Conservation (phyloP, 2,113 vertebrate species). For the Leuciscus idus region DNA sequence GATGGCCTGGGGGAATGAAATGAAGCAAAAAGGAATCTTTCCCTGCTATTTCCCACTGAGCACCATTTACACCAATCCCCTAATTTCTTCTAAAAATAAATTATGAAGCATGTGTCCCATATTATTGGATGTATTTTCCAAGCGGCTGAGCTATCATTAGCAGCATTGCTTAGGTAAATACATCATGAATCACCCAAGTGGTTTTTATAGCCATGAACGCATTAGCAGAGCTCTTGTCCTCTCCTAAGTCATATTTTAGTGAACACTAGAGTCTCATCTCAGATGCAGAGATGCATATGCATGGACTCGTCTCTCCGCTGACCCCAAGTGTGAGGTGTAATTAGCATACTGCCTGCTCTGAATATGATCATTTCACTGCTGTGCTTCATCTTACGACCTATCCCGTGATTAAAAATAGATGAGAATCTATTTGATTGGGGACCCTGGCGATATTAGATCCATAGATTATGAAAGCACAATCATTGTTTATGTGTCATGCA, state of each 20-base stretch:
- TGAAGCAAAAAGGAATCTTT: neutral
- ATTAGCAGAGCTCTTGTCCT: neutral
- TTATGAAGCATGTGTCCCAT: neutral
- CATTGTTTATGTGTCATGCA: neutral
- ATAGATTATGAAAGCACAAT: neutral
- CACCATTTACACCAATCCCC: neutral
- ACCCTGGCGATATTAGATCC: neutral
- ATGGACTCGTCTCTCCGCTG: constrained; percentile 1
- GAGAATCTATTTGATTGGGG: constrained; percentile 12
- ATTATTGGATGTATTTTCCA: neutral
- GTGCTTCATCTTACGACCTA: constrained; percentile 22
- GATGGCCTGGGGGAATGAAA: constrained; percentile 23
- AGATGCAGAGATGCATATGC: constrained; percentile 8
- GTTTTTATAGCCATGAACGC: neutral
- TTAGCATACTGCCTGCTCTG: constrained; percentile 36
- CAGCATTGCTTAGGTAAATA: constrained; percentile 1
- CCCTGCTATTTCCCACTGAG: neutral
- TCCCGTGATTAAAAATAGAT: constrained; percentile 39
- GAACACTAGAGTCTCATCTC: neutral
- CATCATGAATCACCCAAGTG: neutral
- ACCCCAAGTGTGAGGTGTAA: constrained; percentile 29
- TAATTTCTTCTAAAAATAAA: neutral
- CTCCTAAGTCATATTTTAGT: constrained; percentile 5
- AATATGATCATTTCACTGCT: constrained; percentile 44
- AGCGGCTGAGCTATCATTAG: neutral